Percentiles rank a stretch among this genome's conserved stretches.
Evolutionary conservation across 2,113 vertebrate genomes (phyloP).

Genomic region (Odontesthes bonariensis): DNA sequence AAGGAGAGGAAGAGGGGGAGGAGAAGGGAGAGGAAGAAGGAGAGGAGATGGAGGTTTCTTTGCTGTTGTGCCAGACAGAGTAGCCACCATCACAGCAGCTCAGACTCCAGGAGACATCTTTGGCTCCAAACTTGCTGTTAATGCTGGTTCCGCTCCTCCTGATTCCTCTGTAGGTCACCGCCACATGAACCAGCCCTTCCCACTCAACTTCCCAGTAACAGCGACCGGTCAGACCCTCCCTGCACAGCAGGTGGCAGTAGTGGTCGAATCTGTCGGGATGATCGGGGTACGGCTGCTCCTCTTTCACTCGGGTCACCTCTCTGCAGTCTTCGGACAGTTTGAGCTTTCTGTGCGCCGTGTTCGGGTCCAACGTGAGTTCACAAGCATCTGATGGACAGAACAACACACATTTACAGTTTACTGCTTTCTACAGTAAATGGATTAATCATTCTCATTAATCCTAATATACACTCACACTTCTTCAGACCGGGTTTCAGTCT

Average conservation of each 20-base stretch:
- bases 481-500: background rate
- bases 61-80: background rate
- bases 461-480: too few relatives aligned
- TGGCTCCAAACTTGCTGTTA: background rate
- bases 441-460: too few relatives aligned
- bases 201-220: slow-evolving; percentile 4
- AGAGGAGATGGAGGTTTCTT: background rate
- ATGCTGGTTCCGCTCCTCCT: background rate
- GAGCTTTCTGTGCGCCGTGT: background rate
- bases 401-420: background rate
- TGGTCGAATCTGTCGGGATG: background rate
- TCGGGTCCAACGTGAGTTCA: background rate
- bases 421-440: too few relatives aligned
- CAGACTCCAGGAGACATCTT: slow-evolving; percentile 5
- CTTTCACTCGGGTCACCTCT: background rate
- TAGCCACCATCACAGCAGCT: background rate
- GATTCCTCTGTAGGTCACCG: slow-evolving; percentile 5
- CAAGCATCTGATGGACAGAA: background rate
- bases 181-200: background rate
- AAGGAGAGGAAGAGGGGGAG: too few relatives aligned
- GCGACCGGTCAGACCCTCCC: background rate
- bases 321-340: background rate
- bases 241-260: background rate
- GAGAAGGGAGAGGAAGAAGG: too few relatives aligned
- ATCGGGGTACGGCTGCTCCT: background rate